A percentile compares a stretch with the other conserved stretches of the same genome.
Conservation (phyloP, 2,888 invertebrate species). For the Diaphora mendica region DNA sequence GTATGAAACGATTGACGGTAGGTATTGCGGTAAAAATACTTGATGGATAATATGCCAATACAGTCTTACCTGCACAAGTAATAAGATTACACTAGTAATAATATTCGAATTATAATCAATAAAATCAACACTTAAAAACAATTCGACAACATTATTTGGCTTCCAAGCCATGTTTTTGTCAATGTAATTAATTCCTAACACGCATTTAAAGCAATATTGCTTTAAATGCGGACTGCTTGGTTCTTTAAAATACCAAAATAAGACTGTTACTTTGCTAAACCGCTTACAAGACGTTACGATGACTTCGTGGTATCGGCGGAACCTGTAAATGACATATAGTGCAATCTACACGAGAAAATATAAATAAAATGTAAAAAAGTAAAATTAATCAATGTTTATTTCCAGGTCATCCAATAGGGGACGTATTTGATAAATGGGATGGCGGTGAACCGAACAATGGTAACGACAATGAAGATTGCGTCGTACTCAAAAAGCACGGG, state of each 20-base stretch:
- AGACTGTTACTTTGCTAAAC: background rate
- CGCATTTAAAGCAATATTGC: background rate
- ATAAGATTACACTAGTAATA: background rate
- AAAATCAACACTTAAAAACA: background rate
- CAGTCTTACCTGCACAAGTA: background rate
- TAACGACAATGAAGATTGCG: conserved; percentile 56
- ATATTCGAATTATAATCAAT: background rate
- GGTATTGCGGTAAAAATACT: background rate
- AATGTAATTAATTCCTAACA: background rate
- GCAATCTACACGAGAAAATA: background rate
- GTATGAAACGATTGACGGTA: conserved; percentile 14
- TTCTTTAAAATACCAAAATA: background rate
- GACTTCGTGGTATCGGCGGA: background rate
- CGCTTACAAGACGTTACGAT: background rate
- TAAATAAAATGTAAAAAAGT: background rate
- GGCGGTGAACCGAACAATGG: conserved; percentile 51
- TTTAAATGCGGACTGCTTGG: background rate
- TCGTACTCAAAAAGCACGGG: conserved; percentile 22
- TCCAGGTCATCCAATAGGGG: conserved; percentile 60
- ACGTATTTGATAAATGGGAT: conserved; percentile 64
- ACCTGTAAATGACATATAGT: background rate
- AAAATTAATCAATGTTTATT: conserved; percentile 4
- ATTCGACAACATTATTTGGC: background rate
- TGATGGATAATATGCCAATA: background rate
- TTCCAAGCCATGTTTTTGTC: background rate